Evolutionary conservation across 2,113 vertebrate species (phyloP).

Genomic region (Datnioides undecimradiatus): DNA sequence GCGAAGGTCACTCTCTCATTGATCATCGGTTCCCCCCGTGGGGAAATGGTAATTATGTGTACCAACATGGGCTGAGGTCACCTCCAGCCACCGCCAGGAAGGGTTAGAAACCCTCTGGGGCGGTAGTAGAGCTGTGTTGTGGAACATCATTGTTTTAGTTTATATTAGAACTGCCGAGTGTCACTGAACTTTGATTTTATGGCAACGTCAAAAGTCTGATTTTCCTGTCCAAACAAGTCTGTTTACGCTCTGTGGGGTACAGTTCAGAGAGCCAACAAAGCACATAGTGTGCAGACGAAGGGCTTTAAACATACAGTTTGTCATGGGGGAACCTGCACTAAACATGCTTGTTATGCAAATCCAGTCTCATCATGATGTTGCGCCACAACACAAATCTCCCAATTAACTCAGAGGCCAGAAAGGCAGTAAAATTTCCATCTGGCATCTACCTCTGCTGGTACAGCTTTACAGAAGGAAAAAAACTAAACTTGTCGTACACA

Average conservation of each 20-base stretch:
- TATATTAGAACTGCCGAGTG: constrained; percentile 9
- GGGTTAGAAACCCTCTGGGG: constrained; percentile 11
- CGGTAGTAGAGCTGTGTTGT: neutral
- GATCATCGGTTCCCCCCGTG: constrained; percentile 62
- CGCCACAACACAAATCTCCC: constrained; percentile 21
- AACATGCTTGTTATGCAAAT: constrained; percentile 33
- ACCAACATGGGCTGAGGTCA: constrained; percentile 62
- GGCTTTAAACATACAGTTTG: neutral
- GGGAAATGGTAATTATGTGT: constrained; percentile 74
- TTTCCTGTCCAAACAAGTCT: too few species aligned
- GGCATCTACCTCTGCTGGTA: neutral
- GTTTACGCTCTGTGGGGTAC: neutral
- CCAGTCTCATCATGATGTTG: constrained; percentile 15
- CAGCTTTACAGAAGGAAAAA: neutral
- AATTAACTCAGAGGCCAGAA: constrained; percentile 37
- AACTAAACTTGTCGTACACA: neutral
- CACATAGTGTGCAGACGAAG: neutral
- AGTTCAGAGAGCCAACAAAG: neutral
- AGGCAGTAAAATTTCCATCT: constrained; percentile 57
- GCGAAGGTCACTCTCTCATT: constrained; percentile 77
- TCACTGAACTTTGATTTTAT: constrained; percentile 2
- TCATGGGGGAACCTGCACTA: constrained; percentile 1
- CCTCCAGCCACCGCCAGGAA: constrained; percentile 36
- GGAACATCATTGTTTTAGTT: constrained; percentile 11
- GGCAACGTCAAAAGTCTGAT: neutral